Conservation (phyloP, 2,888 invertebrate genomes). For the Pseudococcus jackbeardsleyi region DNA sequence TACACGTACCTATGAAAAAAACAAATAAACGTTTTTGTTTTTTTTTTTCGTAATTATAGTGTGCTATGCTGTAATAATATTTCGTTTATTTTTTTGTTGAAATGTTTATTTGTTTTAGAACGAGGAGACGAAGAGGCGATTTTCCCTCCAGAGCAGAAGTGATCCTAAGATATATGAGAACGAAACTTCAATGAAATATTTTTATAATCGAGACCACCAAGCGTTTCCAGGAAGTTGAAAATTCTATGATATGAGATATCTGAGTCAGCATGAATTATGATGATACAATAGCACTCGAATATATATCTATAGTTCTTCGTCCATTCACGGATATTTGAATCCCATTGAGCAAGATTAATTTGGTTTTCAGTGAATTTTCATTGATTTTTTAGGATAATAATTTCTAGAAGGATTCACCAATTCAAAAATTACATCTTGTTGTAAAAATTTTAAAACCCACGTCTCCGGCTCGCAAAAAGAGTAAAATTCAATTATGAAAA, state of each 20-base stretch:
- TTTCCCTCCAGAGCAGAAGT: not conserved
- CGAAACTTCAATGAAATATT: constrained; percentile 2
- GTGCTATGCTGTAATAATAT: constrained; percentile 27
- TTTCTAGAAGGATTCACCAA: too few relatives aligned
- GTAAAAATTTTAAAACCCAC: too few relatives aligned
- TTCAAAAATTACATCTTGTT: too few relatives aligned
- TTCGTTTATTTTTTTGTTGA: constrained; percentile 22
- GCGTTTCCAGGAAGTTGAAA: constrained; percentile 3
- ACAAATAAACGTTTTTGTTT: constrained; percentile 42
- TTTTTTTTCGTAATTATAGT: constrained; percentile 47
- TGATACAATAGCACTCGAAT: not conserved
- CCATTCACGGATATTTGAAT: not conserved
- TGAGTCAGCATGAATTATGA: not conserved
- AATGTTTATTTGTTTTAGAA: constrained; percentile 19
- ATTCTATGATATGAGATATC: not conserved
- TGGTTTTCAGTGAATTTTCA: too few relatives aligned
- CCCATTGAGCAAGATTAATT: too few relatives aligned
- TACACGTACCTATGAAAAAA: constrained; percentile 34
- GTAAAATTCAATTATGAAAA: too few relatives aligned
- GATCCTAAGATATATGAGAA: constrained; percentile 14
- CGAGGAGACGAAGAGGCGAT: not conserved
- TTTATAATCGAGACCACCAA: constrained; percentile 32
- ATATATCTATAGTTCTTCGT: not conserved
- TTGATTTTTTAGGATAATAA: too few relatives aligned
- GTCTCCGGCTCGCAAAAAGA: too few relatives aligned